Evolutionary conservation across 2,113 vertebrate species (phyloP).

Genomic region (Callospermophilus lateralis): DNA sequence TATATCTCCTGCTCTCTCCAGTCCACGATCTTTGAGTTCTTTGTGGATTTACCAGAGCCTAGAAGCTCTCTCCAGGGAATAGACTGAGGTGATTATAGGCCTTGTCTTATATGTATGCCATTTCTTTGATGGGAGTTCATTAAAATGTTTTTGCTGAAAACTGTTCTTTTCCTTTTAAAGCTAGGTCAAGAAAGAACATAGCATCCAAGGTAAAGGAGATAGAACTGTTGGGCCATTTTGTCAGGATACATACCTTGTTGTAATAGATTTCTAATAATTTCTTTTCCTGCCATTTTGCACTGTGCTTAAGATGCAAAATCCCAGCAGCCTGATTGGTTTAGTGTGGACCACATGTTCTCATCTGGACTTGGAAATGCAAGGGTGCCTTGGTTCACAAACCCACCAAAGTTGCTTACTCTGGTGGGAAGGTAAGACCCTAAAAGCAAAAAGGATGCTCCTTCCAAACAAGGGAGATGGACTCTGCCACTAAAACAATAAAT

Average conservation of each 20-base stretch:
- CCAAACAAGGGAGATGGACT: slow-evolving; percentile 6
- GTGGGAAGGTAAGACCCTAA: background rate
- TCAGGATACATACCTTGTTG: background rate
- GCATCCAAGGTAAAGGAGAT: background rate
- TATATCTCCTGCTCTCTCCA: background rate
- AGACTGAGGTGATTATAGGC: background rate
- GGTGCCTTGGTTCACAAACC: background rate
- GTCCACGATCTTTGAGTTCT: fast-evolving
- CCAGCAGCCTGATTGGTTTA: background rate
- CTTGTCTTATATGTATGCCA: background rate
- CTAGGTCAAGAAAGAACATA: slow-evolving; percentile 35
- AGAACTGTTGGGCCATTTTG: slow-evolving; percentile 21
- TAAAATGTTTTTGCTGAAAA: slow-evolving; percentile 57
- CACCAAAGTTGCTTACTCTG: background rate
- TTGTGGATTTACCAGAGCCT: background rate
- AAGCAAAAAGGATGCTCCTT: background rate
- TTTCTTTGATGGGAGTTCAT: background rate
- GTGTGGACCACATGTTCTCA: background rate
- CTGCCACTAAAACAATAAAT: background rate
- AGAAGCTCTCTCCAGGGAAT: background rate
- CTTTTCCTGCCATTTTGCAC: background rate
- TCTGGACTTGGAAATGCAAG: background rate
- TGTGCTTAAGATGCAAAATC: background rate
- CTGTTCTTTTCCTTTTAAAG: slow-evolving; percentile 70
- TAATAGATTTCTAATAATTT: background rate